A percentile compares a stretch with the other conserved stretches of the same genome.
phyloP scores from a whole-genome alignment of 2,888 invertebrate genomes.

The Mactromeris polynyma region DNA sequence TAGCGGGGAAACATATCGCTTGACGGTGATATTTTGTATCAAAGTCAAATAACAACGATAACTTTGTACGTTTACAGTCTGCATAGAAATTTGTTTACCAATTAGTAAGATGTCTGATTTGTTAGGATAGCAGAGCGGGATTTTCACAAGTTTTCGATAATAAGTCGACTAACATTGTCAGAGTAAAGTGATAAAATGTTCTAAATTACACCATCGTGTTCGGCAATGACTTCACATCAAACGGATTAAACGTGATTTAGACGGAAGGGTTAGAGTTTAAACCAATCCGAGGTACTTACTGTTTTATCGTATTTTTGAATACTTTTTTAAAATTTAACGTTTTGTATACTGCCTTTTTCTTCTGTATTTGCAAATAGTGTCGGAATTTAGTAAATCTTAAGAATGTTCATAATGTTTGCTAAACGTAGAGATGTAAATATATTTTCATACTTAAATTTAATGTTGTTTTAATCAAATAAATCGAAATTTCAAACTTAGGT shows the following conservation, averaged over 20 bases:
- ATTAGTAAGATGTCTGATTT: slow-evolving; percentile 17
- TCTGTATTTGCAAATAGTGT: background rate
- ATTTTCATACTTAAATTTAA: background rate
- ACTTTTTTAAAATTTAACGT: background rate
- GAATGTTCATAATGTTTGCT: background rate
- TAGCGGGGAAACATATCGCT: background rate
- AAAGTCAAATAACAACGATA: slow-evolving; percentile 18
- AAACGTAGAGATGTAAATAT: background rate
- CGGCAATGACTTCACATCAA: background rate
- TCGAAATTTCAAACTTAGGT: background rate
- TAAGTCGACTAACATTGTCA: slow-evolving; percentile 28
- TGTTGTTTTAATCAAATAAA: background rate
- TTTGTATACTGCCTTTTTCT: background rate
- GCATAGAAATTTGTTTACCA: slow-evolving; percentile 27
- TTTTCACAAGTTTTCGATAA: slow-evolving; percentile 42
- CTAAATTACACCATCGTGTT: slow-evolving; percentile 6
- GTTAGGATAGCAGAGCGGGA: slow-evolving; percentile 20
- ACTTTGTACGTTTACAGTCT: slow-evolving; percentile 3
- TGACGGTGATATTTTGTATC: background rate
- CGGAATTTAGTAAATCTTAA: background rate
- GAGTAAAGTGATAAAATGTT: slow-evolving; percentile 21
- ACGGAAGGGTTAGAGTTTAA: background rate
- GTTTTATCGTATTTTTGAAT: background rate
- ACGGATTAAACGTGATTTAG: background rate
- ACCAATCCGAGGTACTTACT: background rate